Evolutionary conservation across 2,888 invertebrate genomes (phyloP), one percentile per base, ranked within the genome.

Genomic region (Heliconius cydno): DNA sequence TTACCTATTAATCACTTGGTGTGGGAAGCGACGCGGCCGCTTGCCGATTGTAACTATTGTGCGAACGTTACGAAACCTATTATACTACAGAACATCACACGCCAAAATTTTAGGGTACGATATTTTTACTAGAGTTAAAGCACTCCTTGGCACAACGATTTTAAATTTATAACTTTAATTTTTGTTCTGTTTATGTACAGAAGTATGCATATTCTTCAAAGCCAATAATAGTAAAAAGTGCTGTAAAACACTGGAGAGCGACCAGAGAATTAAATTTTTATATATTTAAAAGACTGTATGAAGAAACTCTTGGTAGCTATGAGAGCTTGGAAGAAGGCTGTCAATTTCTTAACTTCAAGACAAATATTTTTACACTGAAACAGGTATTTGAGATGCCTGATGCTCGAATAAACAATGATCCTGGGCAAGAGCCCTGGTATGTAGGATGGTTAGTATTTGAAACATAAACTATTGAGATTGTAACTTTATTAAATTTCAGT

Each of bases 261-360:
- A 95, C 96, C 82, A 93, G 96, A 85, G 90, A 95, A 67, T 96
- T 98, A 86, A 96, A 95, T 90, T 97, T 96, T 90, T 89, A 96
- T 30, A 96, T 96, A 90, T 97, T 98, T 84, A 97, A 96, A 89
- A 93, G 96, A 80, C 90, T 98, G 67, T 98, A 98, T 90, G 96
- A 96, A 82, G 92, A 93, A 75, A 96, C 96, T 71, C 96, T 95
- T 1, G 98, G 96, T 74, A 97, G 97, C 74, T 96, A 97, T 87
- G 97, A 97, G 82, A 97, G 96, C 84, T 95, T 97, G 1, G 96
- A 97, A 81, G 97, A 98, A 83, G 97, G 97, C 85, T 98, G 98
- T 85, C 98, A 98, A 88, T 98, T 98, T 92, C 95, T 98, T 76
- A 97, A 97, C 86, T 98, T 98, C 89, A 97, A 97, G 90, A 97